Percentiles rank a stretch among this genome's conserved stretches.
These are phyloP conservation scores for Acholoe squamosa DNA, from an alignment of 2,888 invertebrate genomes.

Conservation along the genomic window DNA sequence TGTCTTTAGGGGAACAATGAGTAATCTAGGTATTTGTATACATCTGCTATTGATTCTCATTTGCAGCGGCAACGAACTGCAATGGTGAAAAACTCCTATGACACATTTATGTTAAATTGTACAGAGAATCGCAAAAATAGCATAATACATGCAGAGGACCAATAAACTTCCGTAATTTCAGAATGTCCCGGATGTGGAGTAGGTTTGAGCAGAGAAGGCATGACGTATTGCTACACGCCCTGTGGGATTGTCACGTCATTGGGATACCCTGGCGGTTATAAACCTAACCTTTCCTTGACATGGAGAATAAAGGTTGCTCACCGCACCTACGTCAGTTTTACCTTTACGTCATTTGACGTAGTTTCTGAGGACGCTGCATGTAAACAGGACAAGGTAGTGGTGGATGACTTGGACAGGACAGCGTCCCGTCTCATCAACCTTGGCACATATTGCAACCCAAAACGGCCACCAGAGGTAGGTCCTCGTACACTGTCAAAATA, in stretches of 20 bases:
- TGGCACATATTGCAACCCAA: background rate
- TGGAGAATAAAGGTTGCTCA: conserved; percentile 39
- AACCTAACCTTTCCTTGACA: background rate
- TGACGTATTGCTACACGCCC: conserved; percentile 18
- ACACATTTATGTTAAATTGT: too few relatives aligned
- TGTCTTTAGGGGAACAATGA: too few relatives aligned
- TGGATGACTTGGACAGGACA: conserved; percentile 33
- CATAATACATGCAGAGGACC: too few relatives aligned
- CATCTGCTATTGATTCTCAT: too few relatives aligned
- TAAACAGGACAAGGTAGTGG: conserved; percentile 12
- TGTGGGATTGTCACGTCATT: conserved; percentile 39
- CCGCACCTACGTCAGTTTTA: conserved; percentile 40
- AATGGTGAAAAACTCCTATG: too few relatives aligned
- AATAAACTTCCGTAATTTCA: too few relatives aligned
- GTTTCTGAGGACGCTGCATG: background rate
- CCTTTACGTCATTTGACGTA: conserved; percentile 33
- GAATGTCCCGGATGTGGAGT: conserved; percentile 41
- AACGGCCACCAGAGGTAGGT: conserved; percentile 39
- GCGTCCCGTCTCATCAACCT: background rate
- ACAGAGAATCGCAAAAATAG: too few relatives aligned
- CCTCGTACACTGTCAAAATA: too few relatives aligned
- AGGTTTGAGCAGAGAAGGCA: background rate
- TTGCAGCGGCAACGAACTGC: too few relatives aligned
- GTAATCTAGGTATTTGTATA: too few relatives aligned
- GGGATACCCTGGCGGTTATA: conserved; percentile 32